These are phyloP conservation scores for Sebastiscus albofasciatus DNA, from an alignment of 2,797 vertebrate species.

Conservation along the genomic window DNA sequence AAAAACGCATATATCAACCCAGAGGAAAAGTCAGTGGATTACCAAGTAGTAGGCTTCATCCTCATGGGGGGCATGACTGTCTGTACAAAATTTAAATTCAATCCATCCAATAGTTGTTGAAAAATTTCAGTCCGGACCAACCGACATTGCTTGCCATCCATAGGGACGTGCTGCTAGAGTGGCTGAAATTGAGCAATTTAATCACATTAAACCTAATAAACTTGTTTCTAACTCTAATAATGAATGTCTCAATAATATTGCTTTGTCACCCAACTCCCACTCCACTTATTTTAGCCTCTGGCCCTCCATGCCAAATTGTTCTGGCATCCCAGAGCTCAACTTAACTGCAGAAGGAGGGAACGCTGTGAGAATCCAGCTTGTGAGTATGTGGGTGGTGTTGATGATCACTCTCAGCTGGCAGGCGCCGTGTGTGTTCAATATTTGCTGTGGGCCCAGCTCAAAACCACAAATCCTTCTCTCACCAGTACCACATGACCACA, in stretches of 20 bases:
- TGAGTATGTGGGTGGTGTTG: constrained; percentile 62
- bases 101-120: neutral
- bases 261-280: constrained; percentile 16
- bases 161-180: neutral
- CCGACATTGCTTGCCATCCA: neutral
- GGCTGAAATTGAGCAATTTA: constrained; percentile 12
- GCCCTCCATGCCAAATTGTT: constrained; percentile 29
- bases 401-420: constrained; percentile 65
- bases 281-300: constrained; percentile 28
- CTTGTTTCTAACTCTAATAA: constrained; percentile 18
- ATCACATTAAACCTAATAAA: constrained; percentile 36
- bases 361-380: constrained; percentile 34
- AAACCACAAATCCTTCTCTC: constrained; percentile 50
- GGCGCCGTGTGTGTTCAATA: constrained; percentile 50
- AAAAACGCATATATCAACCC: neutral
- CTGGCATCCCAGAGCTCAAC: constrained; percentile 37
- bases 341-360: constrained; percentile 37
- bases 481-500: constrained; percentile 15
- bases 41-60: too few species aligned
- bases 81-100: neutral
- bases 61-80: neutral
- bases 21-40: too few species aligned
- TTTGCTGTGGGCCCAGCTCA: constrained; percentile 46
- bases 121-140: neutral
- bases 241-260: constrained; percentile 4